Conservation (phyloP, 2,888 invertebrate genomes). For the Kryphioiulus occultus region DNA sequence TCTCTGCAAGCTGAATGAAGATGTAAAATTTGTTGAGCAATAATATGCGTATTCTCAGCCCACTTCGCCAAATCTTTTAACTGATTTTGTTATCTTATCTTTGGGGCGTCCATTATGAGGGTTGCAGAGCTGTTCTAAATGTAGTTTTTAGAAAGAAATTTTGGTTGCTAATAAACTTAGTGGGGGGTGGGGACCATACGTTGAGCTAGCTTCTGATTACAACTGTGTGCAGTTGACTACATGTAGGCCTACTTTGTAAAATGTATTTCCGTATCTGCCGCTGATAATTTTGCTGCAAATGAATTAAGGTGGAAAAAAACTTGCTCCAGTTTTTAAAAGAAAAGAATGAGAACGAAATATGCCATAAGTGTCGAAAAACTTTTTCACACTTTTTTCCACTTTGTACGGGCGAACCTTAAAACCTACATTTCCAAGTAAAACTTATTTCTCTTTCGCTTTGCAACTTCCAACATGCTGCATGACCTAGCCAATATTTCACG, state of each 20-base stretch:
- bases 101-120: background rate
- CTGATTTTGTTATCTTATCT: background rate
- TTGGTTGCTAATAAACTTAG: background rate
- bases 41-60: background rate
- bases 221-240: background rate
- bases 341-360: background rate
- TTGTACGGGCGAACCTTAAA: background rate
- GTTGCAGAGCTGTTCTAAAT: background rate
- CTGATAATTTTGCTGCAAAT: background rate
- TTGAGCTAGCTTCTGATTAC: background rate
- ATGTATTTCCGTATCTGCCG: background rate
- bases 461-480: background rate
- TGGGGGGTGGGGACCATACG: too few species aligned
- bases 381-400: background rate
- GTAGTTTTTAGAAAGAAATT: background rate
- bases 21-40: background rate
- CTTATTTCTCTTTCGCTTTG: background rate
- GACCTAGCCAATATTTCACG: background rate
- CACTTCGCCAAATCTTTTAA: background rate
- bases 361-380: background rate
- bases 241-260: conserved; percentile 12
- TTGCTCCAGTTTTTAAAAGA: background rate
- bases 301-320: background rate
- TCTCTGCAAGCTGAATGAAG: background rate
- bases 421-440: background rate